Percentiles rank a stretch among this genome's conserved stretches.
phyloP scores from a whole-genome alignment of 2,888 invertebrate species.

The Hemithea aestivaria region DNA sequence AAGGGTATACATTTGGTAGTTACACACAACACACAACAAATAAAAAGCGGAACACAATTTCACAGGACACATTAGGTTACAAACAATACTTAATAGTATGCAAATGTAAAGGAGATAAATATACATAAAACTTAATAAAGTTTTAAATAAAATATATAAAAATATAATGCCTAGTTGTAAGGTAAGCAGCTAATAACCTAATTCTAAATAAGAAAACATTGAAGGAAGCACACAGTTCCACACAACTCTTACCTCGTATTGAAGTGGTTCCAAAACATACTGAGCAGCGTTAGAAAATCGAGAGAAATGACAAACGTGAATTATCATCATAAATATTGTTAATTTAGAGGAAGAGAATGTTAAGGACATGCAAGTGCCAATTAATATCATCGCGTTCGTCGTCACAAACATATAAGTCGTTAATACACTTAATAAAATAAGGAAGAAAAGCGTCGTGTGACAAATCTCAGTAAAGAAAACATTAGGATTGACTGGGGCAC shows the following conservation, averaged over 20 bases:
- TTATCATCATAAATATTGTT: constrained; percentile 61
- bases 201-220: constrained; percentile 5
- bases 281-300: constrained; percentile 90
- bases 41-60: constrained; percentile 80
- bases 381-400: constrained; percentile 17
- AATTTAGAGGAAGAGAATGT: constrained; percentile 55
- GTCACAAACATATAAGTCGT: neutral
- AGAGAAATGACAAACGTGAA: constrained; percentile 81
- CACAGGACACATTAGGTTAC: constrained; percentile 79
- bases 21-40: constrained; percentile 37
- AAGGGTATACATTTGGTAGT: too few species aligned
- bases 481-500: constrained; percentile 87
- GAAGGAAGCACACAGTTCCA: constrained; percentile 19
- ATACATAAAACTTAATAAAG: constrained; percentile 16
- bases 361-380: constrained; percentile 64
- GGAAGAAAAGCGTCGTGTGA: constrained; percentile 59
- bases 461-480: constrained; percentile 70
- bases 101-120: constrained; percentile 21
- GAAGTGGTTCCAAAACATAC: constrained; percentile 99
- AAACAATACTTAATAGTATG: constrained; percentile 30
- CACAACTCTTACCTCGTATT: constrained; percentile 94
- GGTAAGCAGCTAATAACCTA: too few species aligned
- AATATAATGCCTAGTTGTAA: too few species aligned
- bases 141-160: too few species aligned
- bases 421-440: constrained; percentile 51